Evolutionary conservation across 23 tunicate species (phyloP).

Genomic region (Diplosoma virens): DNA sequence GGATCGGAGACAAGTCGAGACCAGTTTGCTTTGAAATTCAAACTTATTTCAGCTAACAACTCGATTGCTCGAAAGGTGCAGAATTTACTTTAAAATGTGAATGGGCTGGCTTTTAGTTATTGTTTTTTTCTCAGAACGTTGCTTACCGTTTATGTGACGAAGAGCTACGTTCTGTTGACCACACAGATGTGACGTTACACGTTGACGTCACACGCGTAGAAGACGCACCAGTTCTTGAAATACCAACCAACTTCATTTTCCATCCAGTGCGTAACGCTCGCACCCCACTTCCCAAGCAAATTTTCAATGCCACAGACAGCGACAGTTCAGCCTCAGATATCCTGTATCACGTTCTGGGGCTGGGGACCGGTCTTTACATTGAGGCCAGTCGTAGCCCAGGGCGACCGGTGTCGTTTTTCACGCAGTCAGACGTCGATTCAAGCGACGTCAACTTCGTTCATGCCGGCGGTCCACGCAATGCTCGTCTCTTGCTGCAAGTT

Average conservation of each 20-base stretch:
- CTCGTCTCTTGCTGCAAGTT: constrained; percentile 59
- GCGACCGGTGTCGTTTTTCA: constrained; percentile 34
- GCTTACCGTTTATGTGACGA: constrained; percentile 1
- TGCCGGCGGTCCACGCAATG: constrained; percentile 42
- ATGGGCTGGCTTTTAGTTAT: no score
- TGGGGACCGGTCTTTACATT: constrained; percentile 40
- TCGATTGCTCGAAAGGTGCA: no score
- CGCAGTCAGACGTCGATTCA: constrained; percentile 46
- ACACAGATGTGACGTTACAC: not conserved
- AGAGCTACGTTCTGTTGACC: not conserved
- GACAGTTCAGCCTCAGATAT: constrained; percentile 56
- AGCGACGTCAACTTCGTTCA: constrained; percentile 44
- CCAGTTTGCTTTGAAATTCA: not conserved
- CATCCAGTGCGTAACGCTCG: constrained; percentile 47
- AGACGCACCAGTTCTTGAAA: constrained; percentile 53
- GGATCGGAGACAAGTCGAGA: constrained; percentile 3
- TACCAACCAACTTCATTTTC: constrained; percentile 48
- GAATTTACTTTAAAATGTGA: no score
- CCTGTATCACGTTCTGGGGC: constrained; percentile 50
- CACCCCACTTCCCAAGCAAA: constrained; percentile 49
- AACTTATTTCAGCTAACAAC: no score
- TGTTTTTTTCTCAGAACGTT: no score
- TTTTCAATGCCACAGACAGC: constrained; percentile 43
- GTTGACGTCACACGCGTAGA: constrained; percentile 45
- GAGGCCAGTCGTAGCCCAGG: constrained; percentile 37